A percentile compares a stretch with the other conserved stretches of the same genome.
Evolutionary conservation across 2,797 vertebrate genomes (phyloP).

Genomic region (Poeciliopsis presidionis): DNA sequence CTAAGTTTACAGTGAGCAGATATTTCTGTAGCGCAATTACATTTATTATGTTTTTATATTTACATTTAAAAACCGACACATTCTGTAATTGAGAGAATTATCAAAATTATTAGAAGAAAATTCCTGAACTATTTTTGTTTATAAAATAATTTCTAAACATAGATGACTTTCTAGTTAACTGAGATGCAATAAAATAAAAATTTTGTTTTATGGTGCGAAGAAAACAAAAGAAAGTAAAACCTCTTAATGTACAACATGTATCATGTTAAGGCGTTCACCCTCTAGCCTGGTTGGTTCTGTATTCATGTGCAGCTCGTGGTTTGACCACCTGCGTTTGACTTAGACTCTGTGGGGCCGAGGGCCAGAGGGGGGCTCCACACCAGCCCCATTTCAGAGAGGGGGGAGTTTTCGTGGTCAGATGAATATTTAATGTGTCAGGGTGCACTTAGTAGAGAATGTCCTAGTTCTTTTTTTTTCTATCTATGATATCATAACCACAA

Average conservation of each 20-base stretch:
- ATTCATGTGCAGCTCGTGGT: constrained; percentile 38
- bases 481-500: constrained; percentile 90
- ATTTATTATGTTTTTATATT: not conserved
- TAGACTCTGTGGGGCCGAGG: constrained; percentile 54
- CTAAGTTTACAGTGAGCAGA: not conserved
- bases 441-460: constrained; percentile 86
- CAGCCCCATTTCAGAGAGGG: constrained; percentile 68
- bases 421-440: constrained; percentile 86
- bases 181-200: not conserved
- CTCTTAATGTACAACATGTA: not conserved
- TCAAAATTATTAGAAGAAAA: not conserved
- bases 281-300: constrained; percentile 55
- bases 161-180: not conserved
- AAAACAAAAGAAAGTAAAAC: not conserved
- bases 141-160: not conserved
- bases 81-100: not conserved
- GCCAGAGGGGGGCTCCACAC: constrained; percentile 66
- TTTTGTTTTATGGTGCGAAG: not conserved
- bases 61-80: not conserved
- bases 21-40: not conserved
- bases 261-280: constrained; percentile 41
- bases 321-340: constrained; percentile 70
- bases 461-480: constrained; percentile 78
- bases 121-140: not conserved
- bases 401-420: constrained; percentile 76